phyloP scores from a whole-genome alignment of 2,113 vertebrate species.

The Oostethus manadensis region DNA sequence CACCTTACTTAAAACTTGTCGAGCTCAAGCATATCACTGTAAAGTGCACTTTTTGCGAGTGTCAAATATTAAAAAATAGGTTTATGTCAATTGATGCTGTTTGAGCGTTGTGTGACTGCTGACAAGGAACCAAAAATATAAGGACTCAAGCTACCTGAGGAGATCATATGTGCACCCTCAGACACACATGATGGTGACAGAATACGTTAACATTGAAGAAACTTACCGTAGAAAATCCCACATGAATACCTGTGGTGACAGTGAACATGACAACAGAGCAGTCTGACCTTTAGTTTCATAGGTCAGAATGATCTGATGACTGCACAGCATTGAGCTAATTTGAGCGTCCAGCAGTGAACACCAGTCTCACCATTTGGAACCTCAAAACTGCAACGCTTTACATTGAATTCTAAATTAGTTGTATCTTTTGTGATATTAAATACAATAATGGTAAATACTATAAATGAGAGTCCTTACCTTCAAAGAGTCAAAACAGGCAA shows the following conservation, averaged over 20 bases:
- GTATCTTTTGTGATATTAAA: neutral
- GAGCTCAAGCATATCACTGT: neutral
- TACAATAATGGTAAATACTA: neutral
- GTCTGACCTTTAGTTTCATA: constrained; percentile 50
- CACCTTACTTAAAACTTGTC: constrained; percentile 23
- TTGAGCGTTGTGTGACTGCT: constrained; percentile 41
- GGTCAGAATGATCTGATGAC: constrained; percentile 51
- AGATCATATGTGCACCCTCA: constrained; percentile 38
- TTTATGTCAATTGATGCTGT: constrained; percentile 20
- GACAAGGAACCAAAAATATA: constrained; percentile 55
- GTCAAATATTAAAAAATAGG: neutral
- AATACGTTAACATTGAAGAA: constrained; percentile 49
- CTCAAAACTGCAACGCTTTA: constrained; percentile 18
- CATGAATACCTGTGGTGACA: constrained; percentile 33
- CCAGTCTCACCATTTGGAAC: constrained; percentile 20
- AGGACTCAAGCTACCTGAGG: constrained; percentile 33
- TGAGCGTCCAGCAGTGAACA: constrained; percentile 38
- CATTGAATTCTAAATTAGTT: constrained; percentile 11
- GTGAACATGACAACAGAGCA: constrained; percentile 49
- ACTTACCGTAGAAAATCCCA: constrained; percentile 26
- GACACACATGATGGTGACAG: constrained; percentile 41
- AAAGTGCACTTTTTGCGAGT: neutral
- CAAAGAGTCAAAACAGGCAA: constrained; percentile 97
- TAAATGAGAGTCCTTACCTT: constrained; percentile 81
- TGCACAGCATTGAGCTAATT: constrained; percentile 46